Conservation (phyloP, 64 coral and sea anemone species). For the Pachyseris speciosa region DNA sequence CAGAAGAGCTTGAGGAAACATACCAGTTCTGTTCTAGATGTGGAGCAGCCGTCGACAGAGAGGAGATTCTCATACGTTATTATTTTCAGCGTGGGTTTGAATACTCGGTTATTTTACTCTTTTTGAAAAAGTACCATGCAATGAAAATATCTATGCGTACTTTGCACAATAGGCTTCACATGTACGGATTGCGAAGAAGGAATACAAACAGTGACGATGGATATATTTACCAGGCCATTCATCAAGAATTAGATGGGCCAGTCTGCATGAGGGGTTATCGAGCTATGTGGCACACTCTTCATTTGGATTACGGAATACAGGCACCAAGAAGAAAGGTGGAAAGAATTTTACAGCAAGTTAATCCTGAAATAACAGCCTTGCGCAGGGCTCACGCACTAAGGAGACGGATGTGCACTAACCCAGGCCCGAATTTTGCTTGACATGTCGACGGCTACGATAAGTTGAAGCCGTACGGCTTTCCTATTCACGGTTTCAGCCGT, state of each 20-base stretch:
- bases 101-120: too few relatives aligned
- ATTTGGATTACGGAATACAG: too few relatives aligned
- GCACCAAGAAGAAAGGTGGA: conserved; percentile 50
- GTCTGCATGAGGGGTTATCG: too few relatives aligned
- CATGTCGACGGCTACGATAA: conserved; percentile 58
- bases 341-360: conserved; percentile 48
- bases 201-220: not conserved
- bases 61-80: conserved; percentile 30
- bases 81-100: conserved; percentile 46
- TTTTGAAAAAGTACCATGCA: conserved; percentile 32
- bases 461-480: conserved; percentile 64
- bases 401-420: conserved; percentile 39
- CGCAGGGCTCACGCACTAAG: conserved; percentile 36
- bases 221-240: not conserved
- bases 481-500: conserved; percentile 63
- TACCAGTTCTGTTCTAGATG: not conserved
- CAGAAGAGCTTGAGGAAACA: conserved; percentile 21
- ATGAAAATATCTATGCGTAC: conserved; percentile 44
- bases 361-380: conserved; percentile 59
- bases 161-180: conserved; percentile 28
- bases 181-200: conserved; percentile 13
- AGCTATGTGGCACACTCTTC: too few relatives aligned
- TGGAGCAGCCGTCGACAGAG: conserved; percentile 30
- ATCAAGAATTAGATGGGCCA: too few relatives aligned
- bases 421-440: conserved; percentile 56